Evolutionary conservation across 2,888 invertebrate genomes (phyloP), one percentile per base, ranked within the genome.

Genomic region (Sisyra terminalis): DNA sequence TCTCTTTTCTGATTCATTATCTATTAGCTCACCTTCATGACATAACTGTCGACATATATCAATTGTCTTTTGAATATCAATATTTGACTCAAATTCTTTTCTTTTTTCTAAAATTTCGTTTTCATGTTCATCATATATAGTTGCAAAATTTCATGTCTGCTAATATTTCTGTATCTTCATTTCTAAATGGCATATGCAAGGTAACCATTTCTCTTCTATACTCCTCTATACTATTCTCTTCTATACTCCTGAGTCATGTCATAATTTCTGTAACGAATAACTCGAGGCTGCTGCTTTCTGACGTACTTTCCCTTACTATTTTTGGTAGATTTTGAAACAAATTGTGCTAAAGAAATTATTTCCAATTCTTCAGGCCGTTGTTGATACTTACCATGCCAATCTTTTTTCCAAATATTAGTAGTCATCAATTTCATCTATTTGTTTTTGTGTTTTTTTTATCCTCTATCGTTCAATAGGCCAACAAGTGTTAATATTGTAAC

Each of bases 351-450:
- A 39, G 55, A 53, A 37, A 58, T 46, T 41, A 54, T 37, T 42
- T 51, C 42, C 6, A 63, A 47, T 42, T 55, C 52, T 46, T 51
- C 50, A 40, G 59, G 61, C 46, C 62, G 45, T 49, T 57, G 52
- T 49, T 63, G 53, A 47, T 63, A 63, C 41, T 57, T 58, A 40
- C 60, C 57, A 38, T 61, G 55, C 50, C 57, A 58, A 50, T 61
- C 57, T 44, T 59, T 56, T 45, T 55, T 60, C 60, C 61, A 63
- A 24, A 63, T 49, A 44, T 65, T 52, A 49, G 57, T 58, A 3
- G 3, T 50, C 58, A 38, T 52, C 55, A 40, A 58, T 39, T 17
- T 46, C 53, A 45, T 51, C 53, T 50, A 51, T 51, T 53, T 54
- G 55, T 51, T 50, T 53, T 39, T 48, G 48, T 47, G 51, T 56